phyloP scores from a whole-genome alignment of 2,797 vertebrate genomes.

The Hirundo rustica region DNA sequence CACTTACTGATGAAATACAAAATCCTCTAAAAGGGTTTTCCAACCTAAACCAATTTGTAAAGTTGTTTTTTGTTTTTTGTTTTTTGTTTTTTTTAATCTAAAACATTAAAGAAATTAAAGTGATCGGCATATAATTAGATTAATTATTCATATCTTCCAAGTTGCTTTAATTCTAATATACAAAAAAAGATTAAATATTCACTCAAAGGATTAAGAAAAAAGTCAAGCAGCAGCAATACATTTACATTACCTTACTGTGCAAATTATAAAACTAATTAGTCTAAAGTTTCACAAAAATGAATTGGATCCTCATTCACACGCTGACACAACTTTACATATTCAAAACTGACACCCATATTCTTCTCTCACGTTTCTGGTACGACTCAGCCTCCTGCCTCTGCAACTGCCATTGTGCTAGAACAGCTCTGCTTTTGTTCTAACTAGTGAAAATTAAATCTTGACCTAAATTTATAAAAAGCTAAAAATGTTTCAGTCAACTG shows the following conservation, averaged over 20 bases:
- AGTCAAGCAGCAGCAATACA: slow-evolving; percentile 81
- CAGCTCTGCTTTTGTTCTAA: slow-evolving; percentile 67
- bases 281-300: slow-evolving; percentile 85
- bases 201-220: slow-evolving; percentile 86
- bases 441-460: slow-evolving; percentile 70
- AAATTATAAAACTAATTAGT: slow-evolving; percentile 91
- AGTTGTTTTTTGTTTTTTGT: slow-evolving; percentile 68
- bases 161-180: slow-evolving; percentile 93
- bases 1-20: slow-evolving; percentile 80
- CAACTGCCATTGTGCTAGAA: slow-evolving; percentile 38
- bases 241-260: slow-evolving; percentile 88
- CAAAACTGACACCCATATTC: slow-evolving; percentile 59
- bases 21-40: slow-evolving; percentile 83
- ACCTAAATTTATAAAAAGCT: slow-evolving; percentile 60
- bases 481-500: slow-evolving; percentile 46
- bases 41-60: slow-evolving; percentile 84
- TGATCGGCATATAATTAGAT: slow-evolving; percentile 90
- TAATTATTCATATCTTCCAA: slow-evolving; percentile 91
- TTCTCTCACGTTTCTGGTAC: not conserved
- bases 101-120: slow-evolving; percentile 87
- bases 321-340: slow-evolving; percentile 68
- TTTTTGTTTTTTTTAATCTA: slow-evolving; percentile 69
- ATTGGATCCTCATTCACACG: slow-evolving; percentile 80
- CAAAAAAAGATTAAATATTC: slow-evolving; percentile 91
- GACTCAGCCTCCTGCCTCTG: slow-evolving; percentile 11